Evolutionary conservation across 2,888 invertebrate genomes (phyloP).

Genomic region (Apamea anceps): DNA sequence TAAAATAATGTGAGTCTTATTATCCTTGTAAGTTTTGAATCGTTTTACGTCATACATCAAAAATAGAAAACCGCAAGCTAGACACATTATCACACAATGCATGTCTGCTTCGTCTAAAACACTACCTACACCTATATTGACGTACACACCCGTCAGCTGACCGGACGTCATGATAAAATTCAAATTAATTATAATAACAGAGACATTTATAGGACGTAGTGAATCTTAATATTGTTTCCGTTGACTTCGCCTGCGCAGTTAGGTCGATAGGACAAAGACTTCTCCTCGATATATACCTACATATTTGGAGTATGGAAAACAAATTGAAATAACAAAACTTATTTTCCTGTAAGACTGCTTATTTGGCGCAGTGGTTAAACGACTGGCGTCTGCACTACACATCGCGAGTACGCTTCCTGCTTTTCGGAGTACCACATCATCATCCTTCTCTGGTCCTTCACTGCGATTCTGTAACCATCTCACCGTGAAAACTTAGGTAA

Average conservation of each 20-base stretch:
- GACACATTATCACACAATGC: conserved; percentile 22
- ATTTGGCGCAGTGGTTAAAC: neutral
- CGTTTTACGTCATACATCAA: neutral
- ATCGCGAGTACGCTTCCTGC: neutral
- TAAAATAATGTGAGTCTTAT: too few species aligned
- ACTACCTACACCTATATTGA: conserved; percentile 5
- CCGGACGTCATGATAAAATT: conserved; percentile 44
- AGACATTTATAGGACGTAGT: conserved; percentile 36
- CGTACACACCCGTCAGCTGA: conserved; percentile 24
- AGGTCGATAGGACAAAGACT: conserved; percentile 46
- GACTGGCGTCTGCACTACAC: neutral
- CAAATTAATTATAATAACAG: conserved; percentile 48
- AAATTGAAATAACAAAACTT: neutral
- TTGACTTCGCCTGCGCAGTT: conserved; percentile 4
- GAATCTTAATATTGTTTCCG: conserved; percentile 37
- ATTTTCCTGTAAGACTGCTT: conserved; percentile 1
- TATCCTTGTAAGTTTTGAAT: neutral
- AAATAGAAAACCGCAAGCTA: neutral
- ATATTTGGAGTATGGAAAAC: conserved; percentile 9
- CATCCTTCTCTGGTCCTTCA: too few species aligned
- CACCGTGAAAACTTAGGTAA: too few species aligned
- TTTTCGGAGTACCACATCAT: too few species aligned
- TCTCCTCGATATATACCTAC: conserved; percentile 21
- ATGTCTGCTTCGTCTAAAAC: neutral
- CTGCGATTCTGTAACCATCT: too few species aligned